Evolutionary conservation across 2,888 invertebrate species (phyloP).

Genomic region (Thymelicus sylvestris): DNA sequence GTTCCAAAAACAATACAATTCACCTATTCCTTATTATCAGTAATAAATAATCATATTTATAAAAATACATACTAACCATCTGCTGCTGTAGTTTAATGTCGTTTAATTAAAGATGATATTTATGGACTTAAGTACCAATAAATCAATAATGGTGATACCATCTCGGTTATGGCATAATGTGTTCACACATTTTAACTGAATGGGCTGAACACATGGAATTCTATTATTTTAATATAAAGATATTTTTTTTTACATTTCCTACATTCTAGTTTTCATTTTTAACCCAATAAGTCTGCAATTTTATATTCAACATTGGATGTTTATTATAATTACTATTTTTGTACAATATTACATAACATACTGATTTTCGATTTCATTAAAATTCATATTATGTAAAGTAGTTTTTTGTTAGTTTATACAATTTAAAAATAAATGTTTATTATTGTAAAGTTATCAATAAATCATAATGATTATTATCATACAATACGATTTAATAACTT

Average conservation of each 20-base stretch:
- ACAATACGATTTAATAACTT: too few relatives aligned
- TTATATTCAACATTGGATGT: too few relatives aligned
- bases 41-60: background rate
- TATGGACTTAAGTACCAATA: conserved; percentile 29
- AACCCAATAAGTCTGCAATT: too few relatives aligned
- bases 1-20: background rate
- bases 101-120: conserved; percentile 35
- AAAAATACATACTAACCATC: conserved; percentile 12
- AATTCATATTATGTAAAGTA: too few relatives aligned
- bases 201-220: background rate
- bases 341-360: too few relatives aligned
- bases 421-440: too few relatives aligned
- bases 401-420: too few relatives aligned
- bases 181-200: conserved; percentile 26
- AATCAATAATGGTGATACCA: conserved; percentile 30
- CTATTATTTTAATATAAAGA: background rate
- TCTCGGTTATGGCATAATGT: conserved; percentile 23
- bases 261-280: too few relatives aligned
- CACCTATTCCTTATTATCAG: background rate
- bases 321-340: too few relatives aligned
- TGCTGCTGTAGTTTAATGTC: conserved; percentile 24
- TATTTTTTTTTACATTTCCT: background rate
- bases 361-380: too few relatives aligned
- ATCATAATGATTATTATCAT: too few relatives aligned
- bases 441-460: too few relatives aligned